Evolutionary conservation across 2,888 invertebrate species (phyloP).

Genomic region (Cephus pygmeus): DNA sequence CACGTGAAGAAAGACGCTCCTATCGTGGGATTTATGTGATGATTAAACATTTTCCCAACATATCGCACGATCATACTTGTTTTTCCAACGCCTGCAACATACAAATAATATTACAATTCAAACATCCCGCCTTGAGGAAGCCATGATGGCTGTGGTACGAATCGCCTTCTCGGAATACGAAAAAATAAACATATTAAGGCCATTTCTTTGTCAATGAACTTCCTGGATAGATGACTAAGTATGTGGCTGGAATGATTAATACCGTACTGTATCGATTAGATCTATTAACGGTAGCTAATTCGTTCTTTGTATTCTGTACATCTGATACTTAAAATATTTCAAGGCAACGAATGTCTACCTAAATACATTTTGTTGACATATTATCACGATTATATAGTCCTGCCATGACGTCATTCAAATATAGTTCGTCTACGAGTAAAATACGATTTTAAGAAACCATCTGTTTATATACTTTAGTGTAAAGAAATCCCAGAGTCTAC

Average conservation of each 20-base stretch:
- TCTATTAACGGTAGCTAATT: background rate
- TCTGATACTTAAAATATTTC: background rate
- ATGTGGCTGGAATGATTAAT: background rate
- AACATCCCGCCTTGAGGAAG: background rate
- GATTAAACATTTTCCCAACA: constrained; percentile 81
- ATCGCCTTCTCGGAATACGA: background rate
- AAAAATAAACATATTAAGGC: background rate
- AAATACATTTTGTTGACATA: background rate
- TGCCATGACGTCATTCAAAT: background rate
- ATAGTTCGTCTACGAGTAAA: background rate
- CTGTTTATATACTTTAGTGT: background rate
- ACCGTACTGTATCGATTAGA: background rate
- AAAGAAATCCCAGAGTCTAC: background rate
- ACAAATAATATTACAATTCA: constrained; percentile 16
- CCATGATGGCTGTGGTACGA: background rate
- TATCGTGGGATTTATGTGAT: constrained; percentile 84
- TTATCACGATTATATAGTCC: background rate
- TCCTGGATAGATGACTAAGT: background rate
- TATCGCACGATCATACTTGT: constrained; percentile 87
- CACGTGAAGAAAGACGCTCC: constrained; percentile 92
- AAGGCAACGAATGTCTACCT: background rate
- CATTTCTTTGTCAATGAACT: background rate
- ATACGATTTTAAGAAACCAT: background rate
- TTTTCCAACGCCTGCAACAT: constrained; percentile 86
- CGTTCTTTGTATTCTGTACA: background rate